phyloP scores from a whole-genome alignment of 2,113 vertebrate species.

The Eclectus roratus region DNA sequence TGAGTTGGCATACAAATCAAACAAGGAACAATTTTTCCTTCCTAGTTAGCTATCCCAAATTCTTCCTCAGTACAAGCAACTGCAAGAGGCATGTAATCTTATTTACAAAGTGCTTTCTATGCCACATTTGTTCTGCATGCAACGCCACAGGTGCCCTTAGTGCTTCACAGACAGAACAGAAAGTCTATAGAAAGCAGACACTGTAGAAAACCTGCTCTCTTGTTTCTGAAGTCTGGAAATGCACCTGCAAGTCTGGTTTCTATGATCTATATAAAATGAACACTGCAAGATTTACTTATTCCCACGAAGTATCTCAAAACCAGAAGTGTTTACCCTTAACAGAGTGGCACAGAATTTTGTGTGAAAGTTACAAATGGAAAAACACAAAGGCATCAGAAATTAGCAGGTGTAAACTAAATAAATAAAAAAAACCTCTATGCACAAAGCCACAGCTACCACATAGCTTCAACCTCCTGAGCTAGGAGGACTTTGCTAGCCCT shows the following conservation, averaged over 20 bases:
- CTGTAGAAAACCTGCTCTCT: neutral
- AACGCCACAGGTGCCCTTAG: neutral
- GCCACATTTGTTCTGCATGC: neutral
- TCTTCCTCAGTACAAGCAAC: neutral
- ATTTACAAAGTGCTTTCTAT: neutral
- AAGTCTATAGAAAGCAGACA: neutral
- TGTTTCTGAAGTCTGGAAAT: neutral
- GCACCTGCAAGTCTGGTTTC: neutral
- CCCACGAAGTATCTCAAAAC: neutral
- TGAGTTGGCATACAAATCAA: neutral
- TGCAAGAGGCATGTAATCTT: neutral
- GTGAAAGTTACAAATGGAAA: rapidly evolving
- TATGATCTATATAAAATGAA: neutral
- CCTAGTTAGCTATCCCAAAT: neutral
- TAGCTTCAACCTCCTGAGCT: neutral
- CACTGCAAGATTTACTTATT: neutral
- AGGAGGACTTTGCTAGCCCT: neutral
- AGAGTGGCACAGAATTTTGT: rapidly evolving
- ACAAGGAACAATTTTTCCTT: neutral
- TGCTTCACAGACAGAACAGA: neutral
- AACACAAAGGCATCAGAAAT: rapidly evolving
- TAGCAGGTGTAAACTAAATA: neutral
- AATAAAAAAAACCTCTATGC: neutral
- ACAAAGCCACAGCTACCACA: neutral
- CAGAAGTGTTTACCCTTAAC: neutral